Percentiles rank a stretch among this genome's conserved stretches.
Evolutionary conservation across 2,888 invertebrate genomes (phyloP).

Genomic region (Cataglyphis cursor): DNA sequence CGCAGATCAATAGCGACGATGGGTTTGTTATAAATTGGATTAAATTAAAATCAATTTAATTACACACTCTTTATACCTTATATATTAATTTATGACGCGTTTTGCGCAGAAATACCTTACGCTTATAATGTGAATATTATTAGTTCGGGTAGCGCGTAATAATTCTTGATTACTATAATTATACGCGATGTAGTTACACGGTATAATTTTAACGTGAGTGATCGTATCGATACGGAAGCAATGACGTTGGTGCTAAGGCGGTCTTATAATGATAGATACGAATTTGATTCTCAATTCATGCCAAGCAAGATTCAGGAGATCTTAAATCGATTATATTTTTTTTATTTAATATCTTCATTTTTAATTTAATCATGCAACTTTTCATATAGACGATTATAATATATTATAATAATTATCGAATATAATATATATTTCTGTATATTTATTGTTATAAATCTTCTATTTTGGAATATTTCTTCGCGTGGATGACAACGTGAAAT

Average conservation of each 20-base stretch:
- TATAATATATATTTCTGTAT: background rate
- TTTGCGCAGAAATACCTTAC: slow-evolving; percentile 31
- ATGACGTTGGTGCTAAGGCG: slow-evolving; percentile 30
- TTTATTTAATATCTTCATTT: background rate
- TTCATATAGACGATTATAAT: too few species aligned
- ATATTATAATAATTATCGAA: too few species aligned
- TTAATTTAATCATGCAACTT: background rate
- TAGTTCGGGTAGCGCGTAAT: slow-evolving; percentile 37
- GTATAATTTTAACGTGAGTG: slow-evolving; percentile 17
- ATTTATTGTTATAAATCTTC: background rate
- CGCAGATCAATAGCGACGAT: background rate
- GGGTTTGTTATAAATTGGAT: slow-evolving; percentile 32
- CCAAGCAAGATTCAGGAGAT: slow-evolving; percentile 11
- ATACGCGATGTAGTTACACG: slow-evolving; percentile 5
- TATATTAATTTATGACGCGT: slow-evolving; percentile 28
- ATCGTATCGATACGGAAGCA: slow-evolving; percentile 9
- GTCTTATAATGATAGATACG: slow-evolving; percentile 21
- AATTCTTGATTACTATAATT: slow-evolving; percentile 53
- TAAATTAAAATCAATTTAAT: slow-evolving; percentile 50
- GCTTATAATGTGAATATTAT: slow-evolving; percentile 46
- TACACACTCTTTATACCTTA: slow-evolving; percentile 5
- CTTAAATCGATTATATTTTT: slow-evolving; percentile 15
- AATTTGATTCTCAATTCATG: slow-evolving; percentile 20
- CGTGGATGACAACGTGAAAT: slow-evolving; percentile 34
- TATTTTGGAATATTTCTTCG: slow-evolving; percentile 19